Percentiles rank a stretch among this genome's conserved stretches.
Evolutionary conservation across 1,140 invertebrate genomes (phyloP).

Genomic region (Venturia canescens): DNA sequence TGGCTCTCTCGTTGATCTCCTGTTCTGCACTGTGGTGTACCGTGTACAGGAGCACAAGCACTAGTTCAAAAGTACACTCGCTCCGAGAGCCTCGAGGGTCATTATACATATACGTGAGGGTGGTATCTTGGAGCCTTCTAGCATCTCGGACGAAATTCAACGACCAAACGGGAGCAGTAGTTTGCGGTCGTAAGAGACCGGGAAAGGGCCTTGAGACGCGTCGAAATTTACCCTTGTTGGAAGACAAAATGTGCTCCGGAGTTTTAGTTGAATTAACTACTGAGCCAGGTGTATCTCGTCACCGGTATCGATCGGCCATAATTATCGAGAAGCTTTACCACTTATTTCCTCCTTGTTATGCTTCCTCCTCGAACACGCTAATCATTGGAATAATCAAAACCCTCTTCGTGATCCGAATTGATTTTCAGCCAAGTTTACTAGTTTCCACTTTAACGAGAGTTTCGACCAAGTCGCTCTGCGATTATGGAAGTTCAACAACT

Average conservation of each 20-base stretch:
- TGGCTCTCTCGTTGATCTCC: conserved; percentile 36
- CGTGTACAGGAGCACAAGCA: conserved; percentile 23
- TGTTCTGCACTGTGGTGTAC: conserved; percentile 19
- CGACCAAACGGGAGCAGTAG: background rate
- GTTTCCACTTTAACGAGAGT: background rate
- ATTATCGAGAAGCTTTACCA: conserved; percentile 1
- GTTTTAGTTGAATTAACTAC: background rate
- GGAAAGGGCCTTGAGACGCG: background rate
- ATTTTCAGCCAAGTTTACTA: too few species aligned
- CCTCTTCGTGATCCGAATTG: background rate
- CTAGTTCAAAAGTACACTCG: conserved; percentile 34
- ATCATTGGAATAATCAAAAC: background rate
- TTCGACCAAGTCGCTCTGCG: too few species aligned
- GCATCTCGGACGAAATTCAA: conserved; percentile 24
- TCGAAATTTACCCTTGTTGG: conserved; percentile 7
- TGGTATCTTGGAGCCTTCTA: conserved; percentile 33
- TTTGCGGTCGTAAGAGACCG: conserved; percentile 15
- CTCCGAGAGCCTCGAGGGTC: conserved; percentile 34
- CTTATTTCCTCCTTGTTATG: conserved; percentile 2
- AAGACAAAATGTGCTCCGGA: background rate
- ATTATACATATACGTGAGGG: conserved; percentile 41
- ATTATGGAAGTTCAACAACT: background rate
- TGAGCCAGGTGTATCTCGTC: background rate
- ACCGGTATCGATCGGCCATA: background rate
- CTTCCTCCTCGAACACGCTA: background rate